Percentiles rank a stretch among this genome's conserved stretches.
These are phyloP conservation scores for Maconellicoccus hirsutus DNA, from an alignment of 1,140 invertebrate genomes.

Conservation along the genomic window DNA sequence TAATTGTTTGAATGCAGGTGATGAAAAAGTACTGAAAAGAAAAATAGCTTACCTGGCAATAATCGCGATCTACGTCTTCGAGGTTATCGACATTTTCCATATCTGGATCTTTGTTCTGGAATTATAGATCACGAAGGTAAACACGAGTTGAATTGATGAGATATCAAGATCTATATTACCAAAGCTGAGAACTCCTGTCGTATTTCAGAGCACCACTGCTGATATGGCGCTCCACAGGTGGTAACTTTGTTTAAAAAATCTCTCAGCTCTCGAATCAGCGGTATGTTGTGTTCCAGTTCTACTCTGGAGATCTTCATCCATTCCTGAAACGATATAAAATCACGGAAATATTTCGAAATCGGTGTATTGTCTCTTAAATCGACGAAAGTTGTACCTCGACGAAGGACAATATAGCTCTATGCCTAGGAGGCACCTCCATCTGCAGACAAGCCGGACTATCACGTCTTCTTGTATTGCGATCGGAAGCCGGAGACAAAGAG, in stretches of 20 bases:
- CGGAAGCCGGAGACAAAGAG: conserved; percentile 36
- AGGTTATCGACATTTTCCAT: conserved; percentile 33
- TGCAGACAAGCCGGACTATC: conserved; percentile 34
- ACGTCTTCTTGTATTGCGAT: conserved; percentile 33
- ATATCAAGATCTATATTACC: conserved; percentile 28
- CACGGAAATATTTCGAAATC: no score
- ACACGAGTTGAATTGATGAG: not conserved
- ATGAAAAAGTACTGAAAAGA: no score
- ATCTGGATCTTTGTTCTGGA: conserved; percentile 35
- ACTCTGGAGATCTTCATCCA: conserved; percentile 36
- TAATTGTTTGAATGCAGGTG: no score
- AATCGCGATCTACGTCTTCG: conserved; percentile 36
- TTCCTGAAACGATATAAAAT: conserved; percentile 36
- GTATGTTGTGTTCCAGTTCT: conserved; percentile 33
- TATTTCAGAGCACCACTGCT: conserved; percentile 40
- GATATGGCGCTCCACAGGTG: conserved; percentile 39
- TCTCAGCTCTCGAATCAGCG: conserved; percentile 36
- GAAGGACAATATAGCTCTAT: conserved; percentile 37
- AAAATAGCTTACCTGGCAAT: conserved; percentile 34
- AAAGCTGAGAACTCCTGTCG: conserved; percentile 36
- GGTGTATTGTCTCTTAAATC: no score
- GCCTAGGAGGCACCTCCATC: conserved; percentile 37
- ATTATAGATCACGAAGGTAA: not conserved
- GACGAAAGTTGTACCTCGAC: conserved; percentile 36
- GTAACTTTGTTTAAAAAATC: conserved; percentile 39